phyloP scores from a whole-genome alignment of 2,797 vertebrate genomes.

The Phoxinus dragarum region DNA sequence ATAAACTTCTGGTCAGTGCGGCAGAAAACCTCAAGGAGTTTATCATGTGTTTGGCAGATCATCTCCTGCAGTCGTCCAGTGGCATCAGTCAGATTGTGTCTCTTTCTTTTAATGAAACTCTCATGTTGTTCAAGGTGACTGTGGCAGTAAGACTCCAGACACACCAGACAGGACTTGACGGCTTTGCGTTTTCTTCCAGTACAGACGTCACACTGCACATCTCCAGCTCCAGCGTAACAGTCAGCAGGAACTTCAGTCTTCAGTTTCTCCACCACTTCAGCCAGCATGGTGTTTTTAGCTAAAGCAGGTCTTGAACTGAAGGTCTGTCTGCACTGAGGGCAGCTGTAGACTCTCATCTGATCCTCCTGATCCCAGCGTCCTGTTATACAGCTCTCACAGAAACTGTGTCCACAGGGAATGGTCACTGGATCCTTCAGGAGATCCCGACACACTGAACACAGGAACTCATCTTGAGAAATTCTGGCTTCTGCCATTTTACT shows the following conservation, averaged over 20 bases:
- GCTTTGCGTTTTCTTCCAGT: background rate
- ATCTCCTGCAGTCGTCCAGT: conserved; percentile 1
- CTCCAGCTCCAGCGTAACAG: background rate
- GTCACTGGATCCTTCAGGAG: background rate
- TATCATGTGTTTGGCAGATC: background rate
- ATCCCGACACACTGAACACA: background rate
- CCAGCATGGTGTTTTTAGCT: background rate
- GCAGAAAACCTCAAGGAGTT: background rate
- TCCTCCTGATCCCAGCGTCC: background rate
- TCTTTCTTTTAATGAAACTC: background rate
- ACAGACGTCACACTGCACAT: background rate
- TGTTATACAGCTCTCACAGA: background rate
- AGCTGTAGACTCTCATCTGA: background rate
- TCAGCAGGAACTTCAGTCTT: too few species aligned
- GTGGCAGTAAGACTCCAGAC: background rate
- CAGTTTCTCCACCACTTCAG: too few species aligned
- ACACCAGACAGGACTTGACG: background rate
- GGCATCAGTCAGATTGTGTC: background rate
- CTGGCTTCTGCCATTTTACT: background rate
- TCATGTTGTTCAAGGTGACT: background rate
- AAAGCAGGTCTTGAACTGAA: background rate
- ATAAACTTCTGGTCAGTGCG: background rate
- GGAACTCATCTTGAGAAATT: background rate
- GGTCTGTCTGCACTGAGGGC: background rate
- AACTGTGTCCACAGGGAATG: background rate